phyloP scores from a whole-genome alignment of 2,113 vertebrate genomes.

The Puma concolor region DNA sequence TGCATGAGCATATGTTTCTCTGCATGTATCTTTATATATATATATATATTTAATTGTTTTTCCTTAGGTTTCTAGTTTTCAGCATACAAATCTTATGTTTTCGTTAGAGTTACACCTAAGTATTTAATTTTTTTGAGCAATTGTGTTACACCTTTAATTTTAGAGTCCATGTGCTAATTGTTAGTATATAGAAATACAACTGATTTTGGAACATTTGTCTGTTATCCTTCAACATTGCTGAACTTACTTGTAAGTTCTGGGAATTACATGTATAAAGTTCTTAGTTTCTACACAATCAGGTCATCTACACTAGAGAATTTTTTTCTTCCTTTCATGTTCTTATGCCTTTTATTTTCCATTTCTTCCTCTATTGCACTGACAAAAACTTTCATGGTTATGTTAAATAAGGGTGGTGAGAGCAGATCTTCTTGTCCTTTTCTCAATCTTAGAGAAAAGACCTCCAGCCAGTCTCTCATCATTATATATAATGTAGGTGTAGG shows the following conservation, averaged over 20 bases:
- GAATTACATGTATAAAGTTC: neutral
- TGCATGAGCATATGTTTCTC: neutral
- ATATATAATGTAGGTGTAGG: neutral
- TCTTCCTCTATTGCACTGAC: neutral
- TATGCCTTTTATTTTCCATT: neutral
- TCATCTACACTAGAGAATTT: neutral
- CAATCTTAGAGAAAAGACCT: neutral
- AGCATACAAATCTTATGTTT: neutral
- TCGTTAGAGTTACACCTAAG: neutral
- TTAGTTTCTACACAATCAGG: neutral
- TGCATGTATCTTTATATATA: neutral
- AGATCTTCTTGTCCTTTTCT: neutral
- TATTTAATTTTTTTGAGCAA: neutral
- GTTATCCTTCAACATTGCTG: neutral
- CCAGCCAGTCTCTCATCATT: neutral
- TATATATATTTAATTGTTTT: neutral
- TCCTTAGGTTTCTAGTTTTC: neutral
- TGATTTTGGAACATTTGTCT: neutral
- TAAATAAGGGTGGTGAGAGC: neutral
- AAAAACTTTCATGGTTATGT: neutral
- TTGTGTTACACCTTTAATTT: neutral
- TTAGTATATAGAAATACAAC: neutral
- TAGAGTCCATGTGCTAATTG: neutral
- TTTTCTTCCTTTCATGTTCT: neutral
- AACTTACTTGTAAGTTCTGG: neutral